phyloP scores from a whole-genome alignment of 2,113 vertebrate species.

The Sialia sialis region DNA sequence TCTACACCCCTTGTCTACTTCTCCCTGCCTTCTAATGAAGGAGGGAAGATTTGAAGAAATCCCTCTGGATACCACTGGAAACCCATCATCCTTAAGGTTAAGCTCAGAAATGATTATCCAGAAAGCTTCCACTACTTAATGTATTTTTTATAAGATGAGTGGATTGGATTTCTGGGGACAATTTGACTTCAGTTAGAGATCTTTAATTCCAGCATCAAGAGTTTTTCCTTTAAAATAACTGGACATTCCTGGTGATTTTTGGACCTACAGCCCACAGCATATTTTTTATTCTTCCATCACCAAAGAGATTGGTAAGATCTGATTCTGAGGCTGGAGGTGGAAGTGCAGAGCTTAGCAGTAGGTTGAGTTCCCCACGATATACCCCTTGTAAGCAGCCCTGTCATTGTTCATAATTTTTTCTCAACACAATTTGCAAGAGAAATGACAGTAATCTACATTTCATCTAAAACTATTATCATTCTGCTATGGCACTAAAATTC shows the following conservation, averaged over 20 bases:
- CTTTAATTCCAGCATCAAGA: neutral
- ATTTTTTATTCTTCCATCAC: neutral
- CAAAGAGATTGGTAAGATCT: neutral
- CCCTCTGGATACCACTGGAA: neutral
- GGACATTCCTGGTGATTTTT: neutral
- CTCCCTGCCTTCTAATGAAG: neutral
- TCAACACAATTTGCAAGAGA: constrained; percentile 30
- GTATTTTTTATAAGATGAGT: neutral
- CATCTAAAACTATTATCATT: constrained; percentile 27
- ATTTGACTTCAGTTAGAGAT: neutral
- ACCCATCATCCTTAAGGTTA: neutral
- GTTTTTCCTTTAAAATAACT: neutral
- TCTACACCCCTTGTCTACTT: neutral
- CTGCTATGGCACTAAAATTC: constrained; percentile 22
- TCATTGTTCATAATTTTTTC: constrained; percentile 15
- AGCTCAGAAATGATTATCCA: neutral
- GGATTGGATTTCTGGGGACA: neutral
- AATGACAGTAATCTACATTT: constrained; percentile 44
- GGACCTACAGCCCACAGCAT: neutral
- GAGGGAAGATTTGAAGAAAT: neutral
- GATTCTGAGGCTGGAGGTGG: neutral
- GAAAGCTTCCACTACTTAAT: neutral
- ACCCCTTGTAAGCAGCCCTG: neutral
- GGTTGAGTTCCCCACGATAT: neutral
- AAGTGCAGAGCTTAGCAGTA: neutral